Percentiles rank a stretch among this genome's conserved stretches.
These are phyloP conservation scores for Apogon talboti DNA, from an alignment of 2,797 vertebrate genomes.

Conservation along the genomic window DNA sequence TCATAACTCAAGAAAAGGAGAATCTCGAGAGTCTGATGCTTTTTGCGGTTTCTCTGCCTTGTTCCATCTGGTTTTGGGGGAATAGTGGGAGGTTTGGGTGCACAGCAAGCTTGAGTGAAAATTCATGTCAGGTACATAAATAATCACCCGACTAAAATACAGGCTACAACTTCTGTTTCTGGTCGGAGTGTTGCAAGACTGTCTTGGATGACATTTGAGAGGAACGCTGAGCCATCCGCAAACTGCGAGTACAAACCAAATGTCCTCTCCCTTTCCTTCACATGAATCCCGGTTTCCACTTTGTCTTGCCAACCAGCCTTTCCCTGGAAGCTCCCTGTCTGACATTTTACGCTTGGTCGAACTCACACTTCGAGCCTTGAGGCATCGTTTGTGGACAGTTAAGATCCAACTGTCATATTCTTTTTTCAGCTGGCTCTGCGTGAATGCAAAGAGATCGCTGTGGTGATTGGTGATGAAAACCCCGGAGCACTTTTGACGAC, in stretches of 20 bases:
- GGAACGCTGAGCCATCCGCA: slow-evolving; percentile 65
- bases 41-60: slow-evolving; percentile 74
- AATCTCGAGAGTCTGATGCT: slow-evolving; percentile 73
- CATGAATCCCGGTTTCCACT: slow-evolving; percentile 77
- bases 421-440: slow-evolving; percentile 73
- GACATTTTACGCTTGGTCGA: slow-evolving; percentile 71
- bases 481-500: slow-evolving; percentile 69
- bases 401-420: slow-evolving; percentile 76
- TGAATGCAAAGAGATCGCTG: slow-evolving; percentile 75
- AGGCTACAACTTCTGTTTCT: slow-evolving; percentile 76
- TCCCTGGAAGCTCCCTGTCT: slow-evolving; percentile 71
- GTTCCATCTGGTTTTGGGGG: slow-evolving; percentile 79
- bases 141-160: slow-evolving; percentile 79
- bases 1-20: slow-evolving; percentile 74
- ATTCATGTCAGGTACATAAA: slow-evolving; percentile 86
- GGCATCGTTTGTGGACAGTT: slow-evolving; percentile 76
- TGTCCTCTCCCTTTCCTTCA: slow-evolving; percentile 65
- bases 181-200: slow-evolving; percentile 66
- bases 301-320: slow-evolving; percentile 72
- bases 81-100: slow-evolving; percentile 76
- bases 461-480: slow-evolving; percentile 80
- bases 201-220: slow-evolving; percentile 77
- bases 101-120: slow-evolving; percentile 70
- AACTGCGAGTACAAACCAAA: slow-evolving; percentile 71
- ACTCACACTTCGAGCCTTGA: slow-evolving; percentile 73